Conservation (phyloP, 1,140 invertebrate genomes). For the Euwallacea fornicatus region DNA sequence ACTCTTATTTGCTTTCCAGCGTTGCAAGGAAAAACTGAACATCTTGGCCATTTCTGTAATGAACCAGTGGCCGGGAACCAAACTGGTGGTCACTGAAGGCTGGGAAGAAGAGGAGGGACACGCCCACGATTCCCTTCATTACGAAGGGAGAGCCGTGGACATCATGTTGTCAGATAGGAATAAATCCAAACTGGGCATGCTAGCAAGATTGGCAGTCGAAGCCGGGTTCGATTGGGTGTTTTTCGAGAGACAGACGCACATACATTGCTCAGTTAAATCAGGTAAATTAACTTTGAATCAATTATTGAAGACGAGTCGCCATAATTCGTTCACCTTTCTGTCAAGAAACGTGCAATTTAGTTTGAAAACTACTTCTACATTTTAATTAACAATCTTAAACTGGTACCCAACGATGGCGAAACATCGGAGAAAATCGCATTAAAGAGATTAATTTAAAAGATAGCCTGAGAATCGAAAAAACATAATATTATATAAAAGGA, state of each 20-base stretch:
- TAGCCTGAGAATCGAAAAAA: no score
- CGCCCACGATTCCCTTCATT: conserved; percentile 83
- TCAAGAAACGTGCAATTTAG: no score
- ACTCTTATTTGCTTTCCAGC: conserved; percentile 62
- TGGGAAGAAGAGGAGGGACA: conserved; percentile 90
- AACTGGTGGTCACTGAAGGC: conserved; percentile 87
- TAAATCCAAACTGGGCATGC: conserved; percentile 90
- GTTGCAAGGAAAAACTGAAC: conserved; percentile 94
- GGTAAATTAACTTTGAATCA: conserved; percentile 61
- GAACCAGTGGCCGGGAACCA: conserved; percentile 97
- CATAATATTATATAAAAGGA: no score
- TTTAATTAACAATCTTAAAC: no score
- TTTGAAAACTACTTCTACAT: no score
- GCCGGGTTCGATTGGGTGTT: conserved; percentile 99
- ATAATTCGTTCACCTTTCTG: no score
- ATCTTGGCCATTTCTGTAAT: conserved; percentile 94
- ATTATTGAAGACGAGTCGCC: no score
- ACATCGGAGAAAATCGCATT: no score
- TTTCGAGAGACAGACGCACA: conserved; percentile 91
- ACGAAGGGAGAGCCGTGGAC: conserved; percentile 94
- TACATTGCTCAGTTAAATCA: conserved; percentile 97
- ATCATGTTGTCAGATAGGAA: conserved; percentile 93
- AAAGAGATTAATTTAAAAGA: no score
- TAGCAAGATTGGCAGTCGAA: conserved; percentile 92
- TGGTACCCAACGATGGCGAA: no score